These are phyloP conservation scores for Panopea generosa DNA, from an alignment of 2,888 invertebrate genomes.

Conservation along the genomic window DNA sequence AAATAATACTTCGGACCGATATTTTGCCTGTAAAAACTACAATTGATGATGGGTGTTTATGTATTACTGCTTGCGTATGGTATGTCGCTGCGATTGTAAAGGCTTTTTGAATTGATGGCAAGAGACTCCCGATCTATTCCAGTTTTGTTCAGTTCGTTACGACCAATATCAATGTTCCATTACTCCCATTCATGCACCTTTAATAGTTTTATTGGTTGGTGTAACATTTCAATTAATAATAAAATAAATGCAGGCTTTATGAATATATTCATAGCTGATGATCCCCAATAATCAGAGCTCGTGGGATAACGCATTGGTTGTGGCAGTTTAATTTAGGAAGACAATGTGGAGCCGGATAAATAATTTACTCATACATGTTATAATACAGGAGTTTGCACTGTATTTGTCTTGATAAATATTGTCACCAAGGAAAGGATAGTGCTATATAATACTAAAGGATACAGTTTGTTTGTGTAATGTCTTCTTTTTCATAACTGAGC, in stretches of 20 bases:
- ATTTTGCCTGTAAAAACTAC: no score
- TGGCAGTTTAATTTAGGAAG: constrained; percentile 6
- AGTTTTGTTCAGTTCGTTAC: constrained; percentile 20
- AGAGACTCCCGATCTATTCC: neutral
- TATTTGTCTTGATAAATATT: neutral
- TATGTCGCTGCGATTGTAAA: no score
- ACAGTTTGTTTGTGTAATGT: no score
- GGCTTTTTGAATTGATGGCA: neutral
- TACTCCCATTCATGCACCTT: constrained; percentile 7
- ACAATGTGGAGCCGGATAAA: constrained; percentile 5
- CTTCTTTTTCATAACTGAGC: no score
- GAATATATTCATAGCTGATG: constrained; percentile 44
- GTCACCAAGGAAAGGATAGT: constrained; percentile 18
- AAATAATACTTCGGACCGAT: no score
- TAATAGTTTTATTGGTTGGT: constrained; percentile 8
- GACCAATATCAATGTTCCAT: neutral
- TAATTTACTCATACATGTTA: constrained; percentile 11
- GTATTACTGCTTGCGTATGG: no score
- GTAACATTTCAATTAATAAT: constrained; percentile 16
- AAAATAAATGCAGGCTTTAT: constrained; percentile 49
- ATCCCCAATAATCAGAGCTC: constrained; percentile 4
- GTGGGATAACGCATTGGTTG: neutral
- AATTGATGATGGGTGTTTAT: no score
- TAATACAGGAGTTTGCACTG: constrained; percentile 8
- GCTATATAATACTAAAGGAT: no score